Evolutionary conservation across 2,113 vertebrate genomes (phyloP), one percentile per base, ranked within the genome.

Genomic region (Trematomus loennbergii): DNA sequence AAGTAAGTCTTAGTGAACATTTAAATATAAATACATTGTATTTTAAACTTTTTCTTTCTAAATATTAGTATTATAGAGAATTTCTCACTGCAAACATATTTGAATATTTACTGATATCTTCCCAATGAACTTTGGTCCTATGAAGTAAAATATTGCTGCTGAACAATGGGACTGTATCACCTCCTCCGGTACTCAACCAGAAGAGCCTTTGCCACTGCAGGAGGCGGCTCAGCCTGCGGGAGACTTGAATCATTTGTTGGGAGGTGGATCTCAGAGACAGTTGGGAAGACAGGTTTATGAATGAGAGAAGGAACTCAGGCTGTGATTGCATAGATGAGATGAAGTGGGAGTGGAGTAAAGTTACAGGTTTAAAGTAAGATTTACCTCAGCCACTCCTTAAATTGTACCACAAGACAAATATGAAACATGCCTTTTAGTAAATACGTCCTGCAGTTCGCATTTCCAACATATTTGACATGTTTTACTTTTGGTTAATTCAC

Each of bases 221-320:
- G 46, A 72, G 61, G 13, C 18, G 40, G 72, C 53, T 65, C 57
- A 75, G 54, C 66, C 65, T 40, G 60, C 12, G 3, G 81, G 49
- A 49, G 49, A 62, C 59, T 45, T 63, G 59, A 80, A 52, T 82
- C 72, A 84, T 89, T 77, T 82, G 53, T 79, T 72, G 65, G 49
- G 40, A 76, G 57, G 58, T 53, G 72, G 67, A 61, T 67, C 75
- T 64, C 58, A 70, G 40, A 57, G 29, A 50, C 62, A n/a, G 1
- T 13, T 4, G 50, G 57, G 25, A n/a, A 9, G 11, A 8, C n/a
- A 16, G 17, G n/a, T 73, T 85, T 77, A 54, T 83, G 64, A 83
- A 74, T 78, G 66, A n/a, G 11, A 33, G 63, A 45, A 49, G 11
- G 33, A 25, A 7, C 25, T 64, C 25, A 50, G 25, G 62, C n/a